Conservation (phyloP, 2,888 invertebrate genomes). For the Cataglyphis livida region DNA sequence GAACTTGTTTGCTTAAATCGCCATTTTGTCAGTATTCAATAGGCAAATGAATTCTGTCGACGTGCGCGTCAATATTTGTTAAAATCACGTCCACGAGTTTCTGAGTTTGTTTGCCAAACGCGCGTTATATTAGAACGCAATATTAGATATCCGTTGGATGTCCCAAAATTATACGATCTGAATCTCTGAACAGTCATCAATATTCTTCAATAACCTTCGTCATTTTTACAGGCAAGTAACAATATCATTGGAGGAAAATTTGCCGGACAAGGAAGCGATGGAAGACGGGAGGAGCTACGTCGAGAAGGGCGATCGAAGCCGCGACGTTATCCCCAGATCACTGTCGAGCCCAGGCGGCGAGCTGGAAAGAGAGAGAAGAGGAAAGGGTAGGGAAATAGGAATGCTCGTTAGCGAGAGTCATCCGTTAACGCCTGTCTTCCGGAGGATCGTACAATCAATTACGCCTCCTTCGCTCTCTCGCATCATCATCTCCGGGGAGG, state of each 20-base stretch:
- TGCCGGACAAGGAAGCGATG: neutral
- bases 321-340: conserved; percentile 38
- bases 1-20: neutral
- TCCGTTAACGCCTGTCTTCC: conserved; percentile 85
- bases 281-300: conserved; percentile 15
- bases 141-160: neutral
- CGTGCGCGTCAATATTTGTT: neutral
- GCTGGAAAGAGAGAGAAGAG: conserved; percentile 53
- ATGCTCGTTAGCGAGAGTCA: conserved; percentile 86
- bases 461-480: conserved; percentile 83
- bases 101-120: neutral
- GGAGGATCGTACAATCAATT: conserved; percentile 85
- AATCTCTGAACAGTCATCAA: neutral
- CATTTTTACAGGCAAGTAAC: neutral
- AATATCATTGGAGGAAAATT: neutral
- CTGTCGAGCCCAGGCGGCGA: conserved; percentile 50
- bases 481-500: conserved; percentile 84
- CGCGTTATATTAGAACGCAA: neutral
- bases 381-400: conserved; percentile 80
- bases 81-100: neutral
- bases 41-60: neutral
- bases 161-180: neutral
- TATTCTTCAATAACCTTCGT: neutral
- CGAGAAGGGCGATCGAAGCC: conserved; percentile 28
- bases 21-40: neutral